Conservation (phyloP, 2,888 invertebrate genomes). For the Nemotelus nigrinus region DNA sequence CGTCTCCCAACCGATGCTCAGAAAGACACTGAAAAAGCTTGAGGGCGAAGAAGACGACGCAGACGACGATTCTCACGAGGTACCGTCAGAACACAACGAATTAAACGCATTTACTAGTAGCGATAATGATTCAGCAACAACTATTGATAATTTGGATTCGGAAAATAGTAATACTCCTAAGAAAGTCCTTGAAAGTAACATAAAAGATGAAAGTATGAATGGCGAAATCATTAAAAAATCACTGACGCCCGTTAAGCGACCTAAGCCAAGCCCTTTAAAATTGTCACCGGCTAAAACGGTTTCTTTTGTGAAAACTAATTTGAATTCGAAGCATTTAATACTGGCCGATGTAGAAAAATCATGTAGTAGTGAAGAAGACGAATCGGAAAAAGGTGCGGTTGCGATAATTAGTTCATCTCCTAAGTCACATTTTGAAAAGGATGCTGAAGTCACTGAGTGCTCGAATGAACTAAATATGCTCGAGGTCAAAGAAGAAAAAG, state of each 20-base stretch:
- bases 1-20: constrained; percentile 76
- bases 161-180: constrained; percentile 30
- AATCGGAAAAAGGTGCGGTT: background rate
- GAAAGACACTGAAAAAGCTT: constrained; percentile 53
- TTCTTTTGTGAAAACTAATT: constrained; percentile 49
- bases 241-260: constrained; percentile 33
- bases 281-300: constrained; percentile 37
- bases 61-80: constrained; percentile 11
- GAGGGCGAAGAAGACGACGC: constrained; percentile 8
- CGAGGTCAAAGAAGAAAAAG: background rate
- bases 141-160: constrained; percentile 25
- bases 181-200: background rate
- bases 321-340: constrained; percentile 51
- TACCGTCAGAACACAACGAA: constrained; percentile 6
- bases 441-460: constrained; percentile 10
- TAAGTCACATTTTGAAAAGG: background rate
- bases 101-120: constrained; percentile 30
- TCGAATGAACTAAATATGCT: background rate
- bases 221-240: constrained; percentile 5
- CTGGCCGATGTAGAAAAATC: constrained; percentile 29
- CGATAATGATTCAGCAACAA: constrained; percentile 32
- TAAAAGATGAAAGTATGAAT: background rate
- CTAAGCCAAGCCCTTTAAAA: background rate
- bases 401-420: background rate
- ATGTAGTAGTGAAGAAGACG: constrained; percentile 40